These are phyloP conservation scores for Prionailurus viverrinus DNA, from an alignment of 2,113 vertebrate genomes.

Conservation along the genomic window DNA sequence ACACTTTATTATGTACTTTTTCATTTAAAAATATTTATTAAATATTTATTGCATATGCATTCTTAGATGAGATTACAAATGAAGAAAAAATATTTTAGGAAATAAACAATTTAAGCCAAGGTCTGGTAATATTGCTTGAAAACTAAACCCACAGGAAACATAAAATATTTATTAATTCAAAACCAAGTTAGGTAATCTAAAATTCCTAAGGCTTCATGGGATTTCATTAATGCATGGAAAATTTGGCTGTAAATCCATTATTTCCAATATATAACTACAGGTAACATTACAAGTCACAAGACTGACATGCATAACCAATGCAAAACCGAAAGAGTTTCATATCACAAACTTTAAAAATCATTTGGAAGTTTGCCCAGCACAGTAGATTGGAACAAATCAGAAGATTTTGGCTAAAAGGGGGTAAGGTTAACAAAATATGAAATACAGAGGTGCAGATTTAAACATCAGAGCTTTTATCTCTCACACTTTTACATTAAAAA, in stretches of 20 bases:
- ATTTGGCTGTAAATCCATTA: conserved; percentile 20
- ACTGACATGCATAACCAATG: conserved; percentile 16
- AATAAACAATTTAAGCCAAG: conserved; percentile 44
- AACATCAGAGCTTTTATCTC: neutral
- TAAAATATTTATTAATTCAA: conserved; percentile 75
- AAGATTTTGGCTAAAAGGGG: neutral
- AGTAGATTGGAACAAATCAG: neutral
- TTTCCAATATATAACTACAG: conserved; percentile 50
- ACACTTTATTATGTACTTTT: conserved; percentile 22
- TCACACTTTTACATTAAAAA: conserved; percentile 32
- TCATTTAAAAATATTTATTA: conserved; percentile 61
- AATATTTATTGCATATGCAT: conserved; percentile 53
- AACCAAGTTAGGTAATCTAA: conserved; percentile 56
- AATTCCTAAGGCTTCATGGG: conserved; percentile 26
- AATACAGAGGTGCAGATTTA: neutral
- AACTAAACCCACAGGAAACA: conserved; percentile 42
- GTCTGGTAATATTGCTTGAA: conserved; percentile 36
- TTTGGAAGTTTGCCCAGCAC: neutral
- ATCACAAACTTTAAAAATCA: conserved; percentile 17
- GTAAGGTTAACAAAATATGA: neutral
- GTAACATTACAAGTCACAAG: conserved; percentile 22
- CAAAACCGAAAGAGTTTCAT: neutral
- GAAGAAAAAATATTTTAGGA: conserved; percentile 5
- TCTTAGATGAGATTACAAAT: conserved; percentile 27
- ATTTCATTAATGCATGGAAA: conserved; percentile 66